Percentiles rank a stretch among this genome's conserved stretches.
Evolutionary conservation across 2,113 vertebrate genomes (phyloP).

Genomic region (Malurus alboscapulatus): DNA sequence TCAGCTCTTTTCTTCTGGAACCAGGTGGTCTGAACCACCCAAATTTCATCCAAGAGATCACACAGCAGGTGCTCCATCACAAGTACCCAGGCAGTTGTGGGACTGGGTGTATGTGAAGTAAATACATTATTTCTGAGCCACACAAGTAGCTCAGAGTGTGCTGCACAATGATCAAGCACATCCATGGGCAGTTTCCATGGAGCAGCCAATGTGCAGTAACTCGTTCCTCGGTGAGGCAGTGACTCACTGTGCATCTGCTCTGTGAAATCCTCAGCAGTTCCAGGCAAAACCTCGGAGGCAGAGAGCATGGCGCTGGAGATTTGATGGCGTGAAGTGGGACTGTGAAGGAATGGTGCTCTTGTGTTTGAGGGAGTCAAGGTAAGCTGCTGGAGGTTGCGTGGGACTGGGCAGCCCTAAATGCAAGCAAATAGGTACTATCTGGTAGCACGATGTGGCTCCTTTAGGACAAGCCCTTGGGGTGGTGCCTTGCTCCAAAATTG

Average conservation of each 20-base stretch:
- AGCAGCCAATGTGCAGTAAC: not conserved
- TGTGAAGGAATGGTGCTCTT: not conserved
- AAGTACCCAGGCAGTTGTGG: not conserved
- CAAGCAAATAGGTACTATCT: not conserved
- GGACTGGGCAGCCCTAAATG: not conserved
- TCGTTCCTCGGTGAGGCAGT: not conserved
- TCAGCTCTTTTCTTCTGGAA: not conserved
- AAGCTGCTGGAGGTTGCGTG: not conserved
- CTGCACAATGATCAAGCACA: not conserved
- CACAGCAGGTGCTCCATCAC: not conserved
- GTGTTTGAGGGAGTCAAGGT: not conserved
- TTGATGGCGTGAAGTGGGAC: not conserved
- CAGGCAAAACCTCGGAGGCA: not conserved
- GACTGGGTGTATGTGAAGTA: not conserved
- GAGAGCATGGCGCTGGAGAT: not conserved
- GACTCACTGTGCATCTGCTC: constrained; percentile 53
- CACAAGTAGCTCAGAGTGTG: not conserved
- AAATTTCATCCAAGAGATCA: not conserved
- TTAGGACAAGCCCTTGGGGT: not conserved
- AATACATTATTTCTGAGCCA: not conserved
- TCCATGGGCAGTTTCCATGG: constrained; percentile 8
- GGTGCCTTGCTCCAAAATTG: not conserved
- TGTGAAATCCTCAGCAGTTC: not conserved
- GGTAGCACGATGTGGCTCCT: not conserved
- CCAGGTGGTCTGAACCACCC: not conserved